phyloP scores from a whole-genome alignment of 2,888 invertebrate species.

The Linnaemya tessellans region DNA sequence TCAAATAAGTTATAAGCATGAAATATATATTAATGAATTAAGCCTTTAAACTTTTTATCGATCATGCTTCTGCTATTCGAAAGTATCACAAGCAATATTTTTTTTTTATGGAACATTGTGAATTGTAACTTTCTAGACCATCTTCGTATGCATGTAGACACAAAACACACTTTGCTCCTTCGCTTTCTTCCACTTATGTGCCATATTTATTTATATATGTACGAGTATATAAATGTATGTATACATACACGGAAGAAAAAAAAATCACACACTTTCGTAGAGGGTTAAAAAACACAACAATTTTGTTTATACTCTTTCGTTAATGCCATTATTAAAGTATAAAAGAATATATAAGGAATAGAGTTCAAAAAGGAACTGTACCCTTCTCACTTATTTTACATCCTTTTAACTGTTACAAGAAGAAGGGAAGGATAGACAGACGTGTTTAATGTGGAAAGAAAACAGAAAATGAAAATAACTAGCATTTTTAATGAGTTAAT shows the following conservation, averaged over 20 bases:
- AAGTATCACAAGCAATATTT: no score
- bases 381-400: constrained; percentile 60
- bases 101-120: no score
- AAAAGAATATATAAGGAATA: constrained; percentile 7
- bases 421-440: constrained; percentile 36
- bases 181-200: neutral
- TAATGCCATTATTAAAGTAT: constrained; percentile 33
- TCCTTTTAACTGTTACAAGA: constrained; percentile 60
- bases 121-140: neutral
- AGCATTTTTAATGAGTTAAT: constrained; percentile 81
- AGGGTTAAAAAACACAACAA: constrained; percentile 45
- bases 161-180: constrained; percentile 37
- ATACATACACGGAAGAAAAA: neutral
- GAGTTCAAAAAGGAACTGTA: constrained; percentile 38
- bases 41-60: no score
- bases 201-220: neutral
- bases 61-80: no score
- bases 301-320: constrained; percentile 61
- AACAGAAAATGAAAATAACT: constrained; percentile 47
- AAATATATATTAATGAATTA: no score
- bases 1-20: no score
- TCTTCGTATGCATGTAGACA: neutral
- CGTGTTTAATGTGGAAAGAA: constrained; percentile 42
- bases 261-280: constrained; percentile 3
- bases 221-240: neutral